A percentile compares a stretch with the other conserved stretches of the same genome.
phyloP scores from a whole-genome alignment of 2,113 vertebrate genomes.

The Progne subis region DNA sequence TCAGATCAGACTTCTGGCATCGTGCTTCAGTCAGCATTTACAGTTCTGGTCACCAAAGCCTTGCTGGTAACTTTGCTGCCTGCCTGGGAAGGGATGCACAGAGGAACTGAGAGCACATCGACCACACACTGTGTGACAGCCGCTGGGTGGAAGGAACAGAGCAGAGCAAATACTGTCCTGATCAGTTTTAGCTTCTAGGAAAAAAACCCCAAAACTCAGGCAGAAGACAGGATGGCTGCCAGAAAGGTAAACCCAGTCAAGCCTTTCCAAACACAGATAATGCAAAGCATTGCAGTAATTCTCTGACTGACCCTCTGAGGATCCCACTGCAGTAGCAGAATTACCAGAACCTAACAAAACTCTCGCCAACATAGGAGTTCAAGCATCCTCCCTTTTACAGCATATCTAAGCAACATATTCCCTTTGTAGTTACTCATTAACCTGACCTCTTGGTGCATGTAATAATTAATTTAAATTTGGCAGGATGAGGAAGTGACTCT shows the following conservation, averaged over 20 bases:
- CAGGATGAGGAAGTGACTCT: neutral
- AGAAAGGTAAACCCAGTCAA: neutral
- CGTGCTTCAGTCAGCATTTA: neutral
- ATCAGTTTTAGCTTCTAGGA: neutral
- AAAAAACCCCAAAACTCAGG: neutral
- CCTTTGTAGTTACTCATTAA: neutral
- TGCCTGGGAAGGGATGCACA: neutral
- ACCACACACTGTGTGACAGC: rapidly evolving
- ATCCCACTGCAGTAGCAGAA: neutral
- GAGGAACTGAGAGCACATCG: neutral
- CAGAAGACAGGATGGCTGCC: neutral
- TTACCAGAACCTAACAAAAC: neutral
- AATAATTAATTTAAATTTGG: neutral
- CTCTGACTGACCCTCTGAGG: neutral
- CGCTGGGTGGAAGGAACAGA: neutral
- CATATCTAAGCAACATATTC: neutral
- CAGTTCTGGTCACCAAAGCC: neutral
- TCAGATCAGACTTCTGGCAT: neutral
- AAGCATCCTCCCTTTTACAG: neutral
- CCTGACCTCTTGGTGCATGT: neutral
- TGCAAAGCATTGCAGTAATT: neutral
- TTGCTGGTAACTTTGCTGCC: neutral
- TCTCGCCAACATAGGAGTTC: neutral
- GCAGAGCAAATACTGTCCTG: neutral
- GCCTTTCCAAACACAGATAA: neutral